phyloP scores from a whole-genome alignment of 2,888 invertebrate species.

The Ephialtes manifestator region DNA sequence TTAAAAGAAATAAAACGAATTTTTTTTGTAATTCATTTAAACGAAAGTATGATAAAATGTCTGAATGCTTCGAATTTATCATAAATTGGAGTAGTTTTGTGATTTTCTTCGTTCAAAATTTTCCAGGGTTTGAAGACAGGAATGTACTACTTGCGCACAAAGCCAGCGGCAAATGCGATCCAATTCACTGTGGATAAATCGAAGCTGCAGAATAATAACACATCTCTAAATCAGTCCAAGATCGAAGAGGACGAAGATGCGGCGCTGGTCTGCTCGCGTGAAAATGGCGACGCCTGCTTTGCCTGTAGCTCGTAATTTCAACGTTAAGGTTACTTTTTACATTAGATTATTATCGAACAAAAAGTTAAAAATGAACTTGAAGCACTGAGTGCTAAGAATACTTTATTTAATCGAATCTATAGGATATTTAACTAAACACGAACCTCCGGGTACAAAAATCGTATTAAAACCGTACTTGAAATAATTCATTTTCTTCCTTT shows the following conservation, averaged over 20 bases:
- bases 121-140: conserved; percentile 97
- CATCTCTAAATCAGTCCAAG: conserved; percentile 79
- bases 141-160: conserved; percentile 99
- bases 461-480: too few relatives aligned
- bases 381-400: too few relatives aligned
- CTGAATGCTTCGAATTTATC: too few relatives aligned
- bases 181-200: conserved; percentile 99
- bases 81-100: not conserved
- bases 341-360: not conserved
- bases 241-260: conserved; percentile 83
- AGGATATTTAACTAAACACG: too few relatives aligned
- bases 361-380: not conserved
- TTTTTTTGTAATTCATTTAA: too few relatives aligned
- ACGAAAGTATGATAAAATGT: too few relatives aligned
- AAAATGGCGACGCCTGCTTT: conserved; percentile 95
- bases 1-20: too few relatives aligned
- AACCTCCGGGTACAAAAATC: too few relatives aligned
- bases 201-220: conserved; percentile 86
- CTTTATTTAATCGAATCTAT: too few relatives aligned
- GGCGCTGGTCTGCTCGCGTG: conserved; percentile 93
- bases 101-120: not conserved
- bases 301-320: conserved; percentile 90
- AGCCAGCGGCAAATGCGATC: conserved; percentile 98
- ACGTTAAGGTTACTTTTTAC: not conserved
- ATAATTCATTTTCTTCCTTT: not conserved